A percentile compares a stretch with the other conserved stretches of the same genome.
phyloP scores from a whole-genome alignment of 2,113 vertebrate species.

The Aegithalos caudatus region DNA sequence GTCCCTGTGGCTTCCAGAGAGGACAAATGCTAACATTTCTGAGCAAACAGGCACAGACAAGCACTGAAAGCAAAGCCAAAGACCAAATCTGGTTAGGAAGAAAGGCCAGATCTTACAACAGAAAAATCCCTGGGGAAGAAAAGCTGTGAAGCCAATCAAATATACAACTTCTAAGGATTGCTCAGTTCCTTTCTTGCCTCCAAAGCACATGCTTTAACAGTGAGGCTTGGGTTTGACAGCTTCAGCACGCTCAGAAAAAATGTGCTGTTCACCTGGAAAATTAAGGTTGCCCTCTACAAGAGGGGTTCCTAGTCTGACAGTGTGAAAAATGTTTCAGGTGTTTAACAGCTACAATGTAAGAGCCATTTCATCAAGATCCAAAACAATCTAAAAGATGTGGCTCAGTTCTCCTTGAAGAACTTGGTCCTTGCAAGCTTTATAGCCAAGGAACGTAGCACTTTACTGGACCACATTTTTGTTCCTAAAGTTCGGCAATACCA shows the following conservation, averaged over 20 bases:
- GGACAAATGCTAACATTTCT: neutral
- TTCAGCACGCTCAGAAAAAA: neutral
- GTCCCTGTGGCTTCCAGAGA: neutral
- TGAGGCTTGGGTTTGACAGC: neutral
- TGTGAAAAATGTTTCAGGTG: neutral
- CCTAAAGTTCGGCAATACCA: neutral
- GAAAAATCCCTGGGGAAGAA: neutral
- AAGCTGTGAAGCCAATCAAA: neutral
- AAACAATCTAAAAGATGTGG: neutral
- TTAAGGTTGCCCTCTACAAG: neutral
- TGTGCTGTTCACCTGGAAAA: fast-evolving
- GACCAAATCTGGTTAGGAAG: neutral
- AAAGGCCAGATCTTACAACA: neutral
- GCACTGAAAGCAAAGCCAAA: neutral
- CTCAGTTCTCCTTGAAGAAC: neutral
- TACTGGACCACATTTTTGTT: neutral
- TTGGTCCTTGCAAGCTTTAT: neutral
- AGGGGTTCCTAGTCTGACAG: neutral
- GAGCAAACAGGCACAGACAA: neutral
- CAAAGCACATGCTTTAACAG: neutral
- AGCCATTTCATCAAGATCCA: neutral
- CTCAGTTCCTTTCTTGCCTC: neutral
- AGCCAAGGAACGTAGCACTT: neutral
- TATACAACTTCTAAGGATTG: neutral
- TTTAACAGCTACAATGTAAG: neutral